Conservation (phyloP, 35 echinoderm and acorn worm species). For the Diadema setosum region DNA sequence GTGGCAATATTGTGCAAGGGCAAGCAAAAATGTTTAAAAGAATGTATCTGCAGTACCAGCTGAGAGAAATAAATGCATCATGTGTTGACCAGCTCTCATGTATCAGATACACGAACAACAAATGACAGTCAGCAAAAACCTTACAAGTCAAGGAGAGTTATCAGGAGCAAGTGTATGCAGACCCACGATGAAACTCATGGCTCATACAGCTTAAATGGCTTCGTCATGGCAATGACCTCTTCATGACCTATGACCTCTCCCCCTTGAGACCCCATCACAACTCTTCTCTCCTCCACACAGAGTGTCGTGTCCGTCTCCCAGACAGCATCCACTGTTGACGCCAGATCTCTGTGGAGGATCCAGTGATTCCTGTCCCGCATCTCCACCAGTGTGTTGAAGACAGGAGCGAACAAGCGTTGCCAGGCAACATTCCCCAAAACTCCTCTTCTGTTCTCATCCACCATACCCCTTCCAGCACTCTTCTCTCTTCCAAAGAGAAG, state of each 20-base stretch:
- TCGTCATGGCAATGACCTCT: not conserved
- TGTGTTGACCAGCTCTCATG: too few relatives aligned
- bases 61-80: too few relatives aligned
- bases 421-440: not conserved
- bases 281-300: constrained; percentile 7
- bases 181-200: not conserved
- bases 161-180: too few relatives aligned
- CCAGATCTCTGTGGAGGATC: constrained; percentile 33
- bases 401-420: not conserved
- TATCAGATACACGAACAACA: too few relatives aligned
- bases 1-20: too few relatives aligned
- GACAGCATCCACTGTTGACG: not conserved
- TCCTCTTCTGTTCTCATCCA: not conserved
- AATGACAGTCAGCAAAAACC: too few relatives aligned
- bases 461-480: not conserved
- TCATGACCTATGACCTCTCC: not conserved
- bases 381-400: constrained; percentile 41
- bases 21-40: too few relatives aligned
- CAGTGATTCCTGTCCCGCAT: constrained; percentile 41
- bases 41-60: too few relatives aligned
- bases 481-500: not conserved
- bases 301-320: not conserved
- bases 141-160: too few relatives aligned
- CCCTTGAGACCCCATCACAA: not conserved
- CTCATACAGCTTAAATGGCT: not conserved